Conservation (phyloP, 2,113 vertebrate genomes). For the Amia ocellicauda region DNA sequence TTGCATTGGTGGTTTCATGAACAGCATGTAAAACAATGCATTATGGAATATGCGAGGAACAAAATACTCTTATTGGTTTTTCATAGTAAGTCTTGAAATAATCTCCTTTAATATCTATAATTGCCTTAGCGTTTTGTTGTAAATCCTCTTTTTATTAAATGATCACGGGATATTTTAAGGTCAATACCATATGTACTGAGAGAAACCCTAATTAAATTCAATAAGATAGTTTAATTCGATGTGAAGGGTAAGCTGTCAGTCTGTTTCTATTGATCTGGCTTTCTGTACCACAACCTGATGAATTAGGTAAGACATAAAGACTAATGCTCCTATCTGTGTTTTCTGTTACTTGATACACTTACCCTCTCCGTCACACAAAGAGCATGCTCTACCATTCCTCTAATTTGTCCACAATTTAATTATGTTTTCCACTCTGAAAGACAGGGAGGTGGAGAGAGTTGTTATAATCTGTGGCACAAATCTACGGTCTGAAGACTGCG, state of each 20-base stretch:
- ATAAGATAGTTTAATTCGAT: slow-evolving; percentile 13
- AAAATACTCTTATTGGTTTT: no score
- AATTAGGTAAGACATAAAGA: slow-evolving; percentile 48
- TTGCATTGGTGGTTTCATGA: no score
- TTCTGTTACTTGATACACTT: slow-evolving; percentile 37
- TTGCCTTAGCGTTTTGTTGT: no score
- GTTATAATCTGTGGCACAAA: not conserved
- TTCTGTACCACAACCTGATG: slow-evolving; percentile 48
- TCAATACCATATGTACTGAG: slow-evolving; percentile 39
- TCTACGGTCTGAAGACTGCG: not conserved
- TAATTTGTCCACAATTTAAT: slow-evolving; percentile 54
- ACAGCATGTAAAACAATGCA: no score
- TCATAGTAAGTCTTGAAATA: no score
- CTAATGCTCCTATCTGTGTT: slow-evolving; percentile 43
- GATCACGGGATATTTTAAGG: no score
- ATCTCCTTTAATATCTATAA: no score
- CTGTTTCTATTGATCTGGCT: slow-evolving; percentile 55
- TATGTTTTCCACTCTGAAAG: slow-evolving; percentile 38
- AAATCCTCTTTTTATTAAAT: no score
- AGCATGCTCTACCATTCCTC: slow-evolving; percentile 31
- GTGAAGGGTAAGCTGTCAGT: slow-evolving; percentile 26
- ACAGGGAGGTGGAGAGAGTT: slow-evolving; percentile 4
- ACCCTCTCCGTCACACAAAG: slow-evolving; percentile 36
- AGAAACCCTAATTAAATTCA: slow-evolving; percentile 48
- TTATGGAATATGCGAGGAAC: no score